Base-by-base conservation (phyloP, 2,888 invertebrate genomes). In the Cephus rjabovi region DNA sequence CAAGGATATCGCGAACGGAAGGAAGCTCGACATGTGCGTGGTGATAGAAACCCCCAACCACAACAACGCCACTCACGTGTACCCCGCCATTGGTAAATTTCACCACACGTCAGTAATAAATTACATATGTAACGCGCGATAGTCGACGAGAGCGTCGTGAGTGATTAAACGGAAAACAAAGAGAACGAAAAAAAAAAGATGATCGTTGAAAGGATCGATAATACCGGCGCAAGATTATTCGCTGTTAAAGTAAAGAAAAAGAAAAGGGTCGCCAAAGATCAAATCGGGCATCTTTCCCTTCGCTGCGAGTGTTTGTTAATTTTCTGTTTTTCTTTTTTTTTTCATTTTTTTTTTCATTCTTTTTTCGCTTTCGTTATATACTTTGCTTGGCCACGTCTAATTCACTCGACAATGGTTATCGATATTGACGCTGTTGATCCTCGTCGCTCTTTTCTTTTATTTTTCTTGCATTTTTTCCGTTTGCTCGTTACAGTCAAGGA, bases 401-500 rank as follows among this genome's bases (percentile, higher is more conserved):
- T 56, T 56, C 56, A 56, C 56, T 56, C 56, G 56, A 9, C 15
- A 56, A 56, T 23, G 56, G 6, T 23, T 56, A 56, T 56, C 56
- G 56, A 56, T 56, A 56, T 56, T 23, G 56, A 56, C 56, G 56
- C 56, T 9, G 9, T 56, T 23, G 56, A 56, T 56, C 56, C 56
- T 23, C 56, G 23, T 23, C 23, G 23, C 23, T 56, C 56, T 15
- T 56, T 56, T 56, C 56, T 23, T 56, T 56, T 56, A 2, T 56
- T 56, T 56, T 56, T 23, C 56, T 56, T 56, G 56, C 56, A 56
- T 23, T 56, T 23, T 56, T 56, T 56, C 9, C 56, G 56, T 56
- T 56, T 56, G 56, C 56, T 56, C 56, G 56, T n/a, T 76, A 81
- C 88, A 93, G 93, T 93, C 86, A 94, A 94, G 88, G 94, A 94